Conservation (phyloP, 2,113 vertebrate species). For the Rhinopomastus cyanomelas region DNA sequence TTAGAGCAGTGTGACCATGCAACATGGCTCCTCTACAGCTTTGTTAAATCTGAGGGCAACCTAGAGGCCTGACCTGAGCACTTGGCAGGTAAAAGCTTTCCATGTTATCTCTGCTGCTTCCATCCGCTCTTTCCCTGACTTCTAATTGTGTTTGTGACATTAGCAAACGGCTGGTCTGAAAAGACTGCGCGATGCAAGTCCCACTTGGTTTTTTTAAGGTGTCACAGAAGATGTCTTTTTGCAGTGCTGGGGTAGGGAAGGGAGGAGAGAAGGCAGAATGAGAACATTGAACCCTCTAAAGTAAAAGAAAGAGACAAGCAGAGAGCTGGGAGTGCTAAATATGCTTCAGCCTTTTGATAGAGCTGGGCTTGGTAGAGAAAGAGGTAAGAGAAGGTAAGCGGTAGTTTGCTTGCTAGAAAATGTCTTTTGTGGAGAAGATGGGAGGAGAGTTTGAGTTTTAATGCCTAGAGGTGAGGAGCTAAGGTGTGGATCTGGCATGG, state of each 20-base stretch:
- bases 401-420: conserved; percentile 10
- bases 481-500: conserved; percentile 14
- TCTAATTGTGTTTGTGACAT: conserved; percentile 49
- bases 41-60: neutral
- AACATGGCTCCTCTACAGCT: neutral
- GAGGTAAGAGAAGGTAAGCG: neutral
- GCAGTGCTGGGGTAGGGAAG: neutral
- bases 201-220: conserved; percentile 4
- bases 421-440: conserved; percentile 14
- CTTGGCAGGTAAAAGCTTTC: conserved; percentile 58
- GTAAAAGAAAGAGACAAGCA: conserved; percentile 60
- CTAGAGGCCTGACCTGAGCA: conserved; percentile 37
- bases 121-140: conserved; percentile 23
- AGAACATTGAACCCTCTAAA: conserved; percentile 41
- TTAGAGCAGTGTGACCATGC: neutral
- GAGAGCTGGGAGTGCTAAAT: conserved; percentile 47
- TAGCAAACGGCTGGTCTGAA: conserved; percentile 42
- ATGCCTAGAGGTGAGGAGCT: neutral
- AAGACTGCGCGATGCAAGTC: conserved; percentile 19
- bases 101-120: conserved; percentile 47
- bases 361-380: conserved; percentile 1
- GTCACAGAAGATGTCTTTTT: conserved; percentile 43
- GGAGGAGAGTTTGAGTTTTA: conserved; percentile 42
- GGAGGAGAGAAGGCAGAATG: conserved; percentile 41
- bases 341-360: conserved; percentile 26